Conservation (phyloP, 2,113 vertebrate genomes). For the Chionis minor region DNA sequence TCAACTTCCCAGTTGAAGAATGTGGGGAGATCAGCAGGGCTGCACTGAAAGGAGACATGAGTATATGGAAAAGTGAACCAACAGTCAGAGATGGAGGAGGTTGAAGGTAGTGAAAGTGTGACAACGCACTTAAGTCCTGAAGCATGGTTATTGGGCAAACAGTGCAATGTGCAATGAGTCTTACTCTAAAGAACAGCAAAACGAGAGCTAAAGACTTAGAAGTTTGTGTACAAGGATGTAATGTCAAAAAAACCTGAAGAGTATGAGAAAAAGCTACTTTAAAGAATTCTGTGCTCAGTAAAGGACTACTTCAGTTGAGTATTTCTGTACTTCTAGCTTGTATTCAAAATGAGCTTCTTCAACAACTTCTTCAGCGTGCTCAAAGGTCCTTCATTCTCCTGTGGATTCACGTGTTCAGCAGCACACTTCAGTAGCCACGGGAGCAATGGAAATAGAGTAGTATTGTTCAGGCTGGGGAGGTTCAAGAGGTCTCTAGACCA, state of each 20-base stretch:
- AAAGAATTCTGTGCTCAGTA: neutral
- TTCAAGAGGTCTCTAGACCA: neutral
- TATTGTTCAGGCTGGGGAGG: neutral
- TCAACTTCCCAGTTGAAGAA: neutral
- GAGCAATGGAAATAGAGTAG: neutral
- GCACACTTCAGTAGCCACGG: neutral
- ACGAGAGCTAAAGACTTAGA: neutral
- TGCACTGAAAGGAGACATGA: neutral
- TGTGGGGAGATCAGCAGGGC: neutral
- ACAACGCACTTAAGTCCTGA: neutral
- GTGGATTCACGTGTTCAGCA: neutral
- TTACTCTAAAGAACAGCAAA: neutral
- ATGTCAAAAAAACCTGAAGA: neutral
- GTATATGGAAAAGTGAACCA: neutral
- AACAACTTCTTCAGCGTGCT: neutral
- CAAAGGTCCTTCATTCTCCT: neutral
- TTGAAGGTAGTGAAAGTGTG: accelerated
- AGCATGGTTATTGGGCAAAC: neutral
- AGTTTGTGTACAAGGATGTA: neutral
- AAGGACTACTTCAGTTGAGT: neutral
- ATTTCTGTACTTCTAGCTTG: neutral
- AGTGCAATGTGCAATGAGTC: neutral
- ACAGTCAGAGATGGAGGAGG: neutral
- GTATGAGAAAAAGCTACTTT: neutral
- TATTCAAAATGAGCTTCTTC: neutral